A percentile compares a stretch with the other conserved stretches of the same genome.
Evolutionary conservation across 2,113 vertebrate genomes (phyloP).

Genomic region (Ictalurus punctatus): DNA sequence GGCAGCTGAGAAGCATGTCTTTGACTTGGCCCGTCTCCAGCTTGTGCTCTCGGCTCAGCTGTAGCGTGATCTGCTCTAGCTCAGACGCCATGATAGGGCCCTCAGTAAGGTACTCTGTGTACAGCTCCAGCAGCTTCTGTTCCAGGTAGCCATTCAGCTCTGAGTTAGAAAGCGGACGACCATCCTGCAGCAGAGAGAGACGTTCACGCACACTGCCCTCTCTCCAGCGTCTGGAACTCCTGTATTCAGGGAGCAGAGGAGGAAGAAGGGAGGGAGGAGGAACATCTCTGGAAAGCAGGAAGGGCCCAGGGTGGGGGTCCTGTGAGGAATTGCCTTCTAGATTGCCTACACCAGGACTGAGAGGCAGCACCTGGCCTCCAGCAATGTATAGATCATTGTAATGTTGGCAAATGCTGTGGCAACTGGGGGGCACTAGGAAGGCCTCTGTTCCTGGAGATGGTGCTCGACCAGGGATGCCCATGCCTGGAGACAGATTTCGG

Average conservation of each 20-base stretch:
- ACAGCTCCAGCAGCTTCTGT: constrained; percentile 89
- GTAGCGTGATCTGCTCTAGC: constrained; percentile 90
- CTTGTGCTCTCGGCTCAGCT: constrained; percentile 87
- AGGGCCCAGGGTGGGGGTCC: constrained; percentile 74
- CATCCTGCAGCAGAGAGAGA: constrained; percentile 78
- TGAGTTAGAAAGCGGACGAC: constrained; percentile 88
- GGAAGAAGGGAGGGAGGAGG: constrained; percentile 67
- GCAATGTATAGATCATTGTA: constrained; percentile 93
- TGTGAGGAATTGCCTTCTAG: constrained; percentile 68
- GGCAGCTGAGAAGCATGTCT: constrained; percentile 89
- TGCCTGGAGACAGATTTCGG: constrained; percentile 67
- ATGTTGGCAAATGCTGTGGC: constrained; percentile 92
- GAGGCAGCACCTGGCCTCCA: constrained; percentile 88
- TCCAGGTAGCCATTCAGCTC: constrained; percentile 90
- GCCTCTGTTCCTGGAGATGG: constrained; percentile 69
- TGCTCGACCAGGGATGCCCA: constrained; percentile 66
- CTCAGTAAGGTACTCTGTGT: constrained; percentile 92
- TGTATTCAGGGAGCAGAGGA: constrained; percentile 30
- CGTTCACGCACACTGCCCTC: constrained; percentile 77
- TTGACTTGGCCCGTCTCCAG: constrained; percentile 86
- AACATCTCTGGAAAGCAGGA: constrained; percentile 88
- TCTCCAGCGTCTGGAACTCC: constrained; percentile 79
- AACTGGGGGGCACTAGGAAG: constrained; percentile 88
- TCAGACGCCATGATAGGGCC: constrained; percentile 83
- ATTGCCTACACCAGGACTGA: constrained; percentile 71